Evolutionary conservation across 2,113 vertebrate species (phyloP).

Genomic region (Trichechus manatus): DNA sequence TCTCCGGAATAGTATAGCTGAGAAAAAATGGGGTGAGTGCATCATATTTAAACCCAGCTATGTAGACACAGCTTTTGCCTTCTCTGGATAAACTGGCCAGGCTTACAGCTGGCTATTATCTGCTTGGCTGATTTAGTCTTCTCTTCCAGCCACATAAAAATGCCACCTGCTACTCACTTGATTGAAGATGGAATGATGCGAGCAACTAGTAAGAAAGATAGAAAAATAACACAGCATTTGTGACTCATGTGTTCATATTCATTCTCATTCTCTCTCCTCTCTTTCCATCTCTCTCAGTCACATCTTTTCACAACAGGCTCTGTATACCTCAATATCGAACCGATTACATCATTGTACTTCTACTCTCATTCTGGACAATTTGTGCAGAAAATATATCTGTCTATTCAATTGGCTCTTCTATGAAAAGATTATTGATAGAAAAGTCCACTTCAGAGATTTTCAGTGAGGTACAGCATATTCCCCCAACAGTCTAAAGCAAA

Average conservation of each 20-base stretch:
- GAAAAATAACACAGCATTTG: slow-evolving; percentile 66
- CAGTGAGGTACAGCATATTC: slow-evolving; percentile 72
- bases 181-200: slow-evolving; percentile 69
- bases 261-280: slow-evolving; percentile 17
- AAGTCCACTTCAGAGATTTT: slow-evolving; percentile 65
- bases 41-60: slow-evolving; percentile 56
- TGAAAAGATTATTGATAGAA: slow-evolving; percentile 77
- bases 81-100: background rate
- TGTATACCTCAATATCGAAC: slow-evolving; percentile 35
- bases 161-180: slow-evolving; percentile 69
- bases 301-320: slow-evolving; percentile 18
- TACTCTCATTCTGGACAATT: slow-evolving; percentile 66
- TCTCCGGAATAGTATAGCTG: background rate
- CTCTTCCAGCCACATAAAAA: slow-evolving; percentile 70
- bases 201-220: slow-evolving; percentile 56
- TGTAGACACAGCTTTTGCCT: background rate
- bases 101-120: slow-evolving; percentile 52
- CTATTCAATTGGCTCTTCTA: slow-evolving; percentile 59
- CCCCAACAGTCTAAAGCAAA: slow-evolving; percentile 59
- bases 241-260: slow-evolving; percentile 60
- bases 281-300: background rate
- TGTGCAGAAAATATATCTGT: slow-evolving; percentile 62
- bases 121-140: slow-evolving; percentile 62
- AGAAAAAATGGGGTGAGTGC: background rate
- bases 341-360: slow-evolving; percentile 56